Evolutionary conservation across 2,797 vertebrate species (phyloP).

Genomic region (Amblyraja radiata): DNA sequence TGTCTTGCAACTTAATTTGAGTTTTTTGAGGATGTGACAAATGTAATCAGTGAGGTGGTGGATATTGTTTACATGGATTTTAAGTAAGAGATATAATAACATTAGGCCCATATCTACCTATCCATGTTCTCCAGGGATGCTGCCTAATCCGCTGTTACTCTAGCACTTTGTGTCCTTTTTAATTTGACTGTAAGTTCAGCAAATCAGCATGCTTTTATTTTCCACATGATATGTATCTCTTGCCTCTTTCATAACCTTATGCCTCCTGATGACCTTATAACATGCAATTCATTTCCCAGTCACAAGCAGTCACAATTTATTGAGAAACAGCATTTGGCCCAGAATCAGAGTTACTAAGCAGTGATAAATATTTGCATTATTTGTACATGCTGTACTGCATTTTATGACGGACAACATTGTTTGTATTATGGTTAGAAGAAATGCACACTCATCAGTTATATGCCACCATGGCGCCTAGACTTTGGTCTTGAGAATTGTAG

Average conservation of each 20-base stretch:
- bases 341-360: background rate
- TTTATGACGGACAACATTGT: background rate
- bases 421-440: background rate
- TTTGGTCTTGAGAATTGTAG: conserved; percentile 7
- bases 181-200: background rate
- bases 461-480: background rate
- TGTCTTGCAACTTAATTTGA: no score
- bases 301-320: background rate
- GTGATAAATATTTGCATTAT: background rate
- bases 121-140: no score
- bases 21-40: no score
- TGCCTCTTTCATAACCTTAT: background rate
- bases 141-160: background rate
- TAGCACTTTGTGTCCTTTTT: background rate
- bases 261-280: background rate
- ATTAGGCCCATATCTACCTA: no score
- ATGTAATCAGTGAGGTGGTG: no score
- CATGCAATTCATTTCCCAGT: background rate
- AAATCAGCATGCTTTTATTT: background rate
- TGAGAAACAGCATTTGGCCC: conserved; percentile 7
- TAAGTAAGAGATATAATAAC: no score
- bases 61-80: no score
- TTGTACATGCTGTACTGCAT: background rate
- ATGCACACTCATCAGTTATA: background rate
- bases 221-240: background rate